Conservation (phyloP, 2,888 invertebrate genomes). For the Panzeria rudis region DNA sequence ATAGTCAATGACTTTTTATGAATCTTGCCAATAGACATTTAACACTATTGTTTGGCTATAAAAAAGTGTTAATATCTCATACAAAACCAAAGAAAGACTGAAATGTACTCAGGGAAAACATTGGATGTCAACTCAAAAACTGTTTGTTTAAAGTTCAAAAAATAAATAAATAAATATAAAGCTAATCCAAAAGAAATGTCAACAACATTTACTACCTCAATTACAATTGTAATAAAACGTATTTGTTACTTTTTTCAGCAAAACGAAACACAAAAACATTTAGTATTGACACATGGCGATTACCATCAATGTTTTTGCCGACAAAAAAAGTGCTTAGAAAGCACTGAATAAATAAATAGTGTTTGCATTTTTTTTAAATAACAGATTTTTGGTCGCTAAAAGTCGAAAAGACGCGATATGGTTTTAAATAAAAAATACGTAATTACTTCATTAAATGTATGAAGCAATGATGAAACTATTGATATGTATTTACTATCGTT, state of each 20-base stretch:
- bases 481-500: slow-evolving; percentile 24
- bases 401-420: slow-evolving; percentile 34
- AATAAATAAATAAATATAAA: slow-evolving; percentile 13
- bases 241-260: slow-evolving; percentile 13
- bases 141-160: slow-evolving; percentile 30
- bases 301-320: slow-evolving; percentile 26
- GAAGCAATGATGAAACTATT: neutral
- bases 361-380: neutral
- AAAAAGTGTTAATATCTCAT: slow-evolving; percentile 38
- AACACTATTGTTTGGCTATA: slow-evolving; percentile 47
- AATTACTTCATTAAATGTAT: slow-evolving; percentile 28
- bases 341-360: slow-evolving; percentile 6
- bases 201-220: slow-evolving; percentile 48
- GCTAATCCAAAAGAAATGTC: slow-evolving; percentile 24
- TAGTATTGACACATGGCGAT: slow-evolving; percentile 47
- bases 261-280: slow-evolving; percentile 1
- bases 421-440: slow-evolving; percentile 34
- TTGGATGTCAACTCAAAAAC: slow-evolving; percentile 45
- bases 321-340: neutral
- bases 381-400: slow-evolving; percentile 1
- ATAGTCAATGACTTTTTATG: slow-evolving; percentile 62
- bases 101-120: slow-evolving; percentile 2
- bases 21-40: slow-evolving; percentile 25
- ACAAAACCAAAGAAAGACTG: neutral
- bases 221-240: slow-evolving; percentile 48